Conservation (phyloP, 2,113 vertebrate genomes). For the Taxidea taxus region DNA sequence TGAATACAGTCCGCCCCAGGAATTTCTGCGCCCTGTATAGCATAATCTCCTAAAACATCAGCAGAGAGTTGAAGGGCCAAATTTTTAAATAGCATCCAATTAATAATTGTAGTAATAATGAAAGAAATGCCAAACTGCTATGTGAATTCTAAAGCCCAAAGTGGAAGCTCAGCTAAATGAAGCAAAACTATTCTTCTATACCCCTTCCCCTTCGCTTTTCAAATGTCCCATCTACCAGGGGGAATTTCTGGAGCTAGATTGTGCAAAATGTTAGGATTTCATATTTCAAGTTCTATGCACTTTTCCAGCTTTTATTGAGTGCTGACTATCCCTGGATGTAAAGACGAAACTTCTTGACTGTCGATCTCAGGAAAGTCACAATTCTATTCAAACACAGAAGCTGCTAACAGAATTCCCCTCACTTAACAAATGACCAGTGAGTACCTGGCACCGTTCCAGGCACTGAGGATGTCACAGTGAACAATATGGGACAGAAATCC, state of each 20-base stretch:
- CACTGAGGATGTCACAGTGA: rapidly evolving
- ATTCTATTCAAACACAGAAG: not conserved
- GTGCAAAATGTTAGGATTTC: not conserved
- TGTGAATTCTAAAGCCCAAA: not conserved
- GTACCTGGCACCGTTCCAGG: not conserved
- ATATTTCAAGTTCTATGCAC: not conserved
- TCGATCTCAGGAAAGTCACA: not conserved
- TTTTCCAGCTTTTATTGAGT: not conserved
- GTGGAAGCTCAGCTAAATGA: not conserved
- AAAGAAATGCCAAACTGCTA: constrained; percentile 39
- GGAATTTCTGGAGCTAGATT: not conserved
- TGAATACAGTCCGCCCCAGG: constrained; percentile 45
- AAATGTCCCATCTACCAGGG: not conserved
- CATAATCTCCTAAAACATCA: constrained; percentile 59
- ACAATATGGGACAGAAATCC: not conserved
- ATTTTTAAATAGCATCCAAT: constrained; percentile 69
- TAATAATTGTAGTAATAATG: constrained; percentile 55
- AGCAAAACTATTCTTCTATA: not conserved
- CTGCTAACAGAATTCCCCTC: not conserved
- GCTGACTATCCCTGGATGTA: not conserved
- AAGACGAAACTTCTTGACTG: not conserved
- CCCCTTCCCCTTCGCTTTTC: not conserved
- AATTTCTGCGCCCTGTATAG: constrained; percentile 48
- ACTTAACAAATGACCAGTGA: not conserved
- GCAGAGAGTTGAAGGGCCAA: constrained; percentile 50